These are phyloP conservation scores for Chrysomela aeneicollis DNA, from an alignment of 2,888 invertebrate genomes.

Conservation along the genomic window DNA sequence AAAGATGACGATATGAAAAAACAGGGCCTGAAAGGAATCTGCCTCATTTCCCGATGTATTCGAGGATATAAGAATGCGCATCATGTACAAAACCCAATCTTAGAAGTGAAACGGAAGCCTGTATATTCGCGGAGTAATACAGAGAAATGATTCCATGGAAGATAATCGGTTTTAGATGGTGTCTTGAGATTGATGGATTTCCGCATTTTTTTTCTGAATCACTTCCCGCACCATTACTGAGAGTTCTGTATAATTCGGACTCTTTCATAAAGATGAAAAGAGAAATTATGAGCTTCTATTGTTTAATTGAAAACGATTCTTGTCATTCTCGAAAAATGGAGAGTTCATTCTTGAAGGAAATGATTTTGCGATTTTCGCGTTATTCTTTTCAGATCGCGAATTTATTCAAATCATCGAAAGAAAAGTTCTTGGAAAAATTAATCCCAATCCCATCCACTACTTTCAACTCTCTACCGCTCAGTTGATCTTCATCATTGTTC, in stretches of 20 bases:
- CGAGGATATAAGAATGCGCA: conserved; percentile 7
- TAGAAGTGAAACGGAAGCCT: conserved; percentile 12
- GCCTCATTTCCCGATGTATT: conserved; percentile 11
- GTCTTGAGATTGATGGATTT: conserved; percentile 7
- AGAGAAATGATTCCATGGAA: not conserved
- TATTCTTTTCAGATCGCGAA: no score
- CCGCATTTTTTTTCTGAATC: conserved; percentile 1
- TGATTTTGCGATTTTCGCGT: no score
- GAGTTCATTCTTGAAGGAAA: not conserved
- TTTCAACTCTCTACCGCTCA: no score
- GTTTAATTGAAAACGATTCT: not conserved
- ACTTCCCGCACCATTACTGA: not conserved
- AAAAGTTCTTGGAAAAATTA: no score
- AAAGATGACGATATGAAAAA: conserved; percentile 4
- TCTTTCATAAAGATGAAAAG: not conserved
- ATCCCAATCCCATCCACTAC: no score
- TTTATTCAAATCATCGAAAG: no score
- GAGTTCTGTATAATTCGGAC: not conserved
- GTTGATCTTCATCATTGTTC: no score
- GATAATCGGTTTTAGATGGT: conserved; percentile 7
- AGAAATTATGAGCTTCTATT: not conserved
- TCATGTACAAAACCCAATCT: conserved; percentile 10
- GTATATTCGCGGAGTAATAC: not conserved
- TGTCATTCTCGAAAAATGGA: not conserved
- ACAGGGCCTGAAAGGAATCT: conserved; percentile 1